phyloP scores from a whole-genome alignment of 2,113 vertebrate species.

The Loxodonta africana region DNA sequence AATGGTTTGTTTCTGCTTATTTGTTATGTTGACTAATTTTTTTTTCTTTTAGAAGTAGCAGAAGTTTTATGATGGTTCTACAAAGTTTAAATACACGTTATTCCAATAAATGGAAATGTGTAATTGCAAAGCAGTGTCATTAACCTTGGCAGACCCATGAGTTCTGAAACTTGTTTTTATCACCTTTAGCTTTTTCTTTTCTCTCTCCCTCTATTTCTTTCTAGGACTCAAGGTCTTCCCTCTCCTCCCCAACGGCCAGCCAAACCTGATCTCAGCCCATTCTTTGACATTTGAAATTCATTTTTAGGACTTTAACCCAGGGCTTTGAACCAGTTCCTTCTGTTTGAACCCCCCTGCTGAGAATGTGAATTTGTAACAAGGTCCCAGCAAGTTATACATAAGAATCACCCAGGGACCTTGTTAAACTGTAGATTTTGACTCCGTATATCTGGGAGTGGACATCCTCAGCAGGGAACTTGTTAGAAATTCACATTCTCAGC shows the following conservation, averaged over 20 bases:
- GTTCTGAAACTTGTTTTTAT: neutral
- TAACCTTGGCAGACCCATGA: neutral
- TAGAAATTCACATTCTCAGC: too few species aligned
- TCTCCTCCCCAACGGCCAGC: too few species aligned
- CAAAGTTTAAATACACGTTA: neutral
- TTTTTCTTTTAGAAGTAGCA: constrained; percentile 2
- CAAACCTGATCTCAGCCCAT: neutral
- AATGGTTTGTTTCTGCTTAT: neutral
- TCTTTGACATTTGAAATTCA: constrained; percentile 6
- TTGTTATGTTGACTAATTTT: neutral
- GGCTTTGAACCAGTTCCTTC: too few species aligned
- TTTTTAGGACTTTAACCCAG: neutral
- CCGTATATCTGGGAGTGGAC: too few species aligned
- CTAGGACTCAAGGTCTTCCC: neutral
- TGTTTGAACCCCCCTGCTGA: too few species aligned
- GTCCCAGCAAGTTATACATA: too few species aligned
- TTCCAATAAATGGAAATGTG: neutral
- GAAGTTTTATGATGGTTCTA: neutral
- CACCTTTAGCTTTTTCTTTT: neutral
- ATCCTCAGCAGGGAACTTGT: too few species aligned
- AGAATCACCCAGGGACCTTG: too few species aligned
- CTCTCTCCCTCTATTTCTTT: neutral
- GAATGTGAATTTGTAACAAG: too few species aligned
- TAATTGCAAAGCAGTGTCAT: neutral
- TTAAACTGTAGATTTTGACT: too few species aligned